Evolutionary conservation across 2,113 vertebrate species (phyloP).

Genomic region (Scomber colias): DNA sequence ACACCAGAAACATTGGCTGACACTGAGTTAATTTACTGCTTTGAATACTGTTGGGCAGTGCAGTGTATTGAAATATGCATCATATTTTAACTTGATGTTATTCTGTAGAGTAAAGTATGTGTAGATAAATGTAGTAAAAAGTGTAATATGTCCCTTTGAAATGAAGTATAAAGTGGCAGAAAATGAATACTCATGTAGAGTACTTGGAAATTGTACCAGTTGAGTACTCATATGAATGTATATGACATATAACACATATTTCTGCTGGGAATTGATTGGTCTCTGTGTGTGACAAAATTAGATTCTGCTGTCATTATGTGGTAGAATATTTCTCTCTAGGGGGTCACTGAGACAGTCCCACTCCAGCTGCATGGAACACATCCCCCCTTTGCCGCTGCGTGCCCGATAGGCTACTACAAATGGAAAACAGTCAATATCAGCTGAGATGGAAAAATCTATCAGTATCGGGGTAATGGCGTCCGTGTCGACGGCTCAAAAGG

Average conservation of each 20-base stretch:
- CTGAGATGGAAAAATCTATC: slow-evolving; percentile 80
- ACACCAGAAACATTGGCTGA: too few relatives aligned
- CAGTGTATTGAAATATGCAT: too few relatives aligned
- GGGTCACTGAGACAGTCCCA: slow-evolving; percentile 33
- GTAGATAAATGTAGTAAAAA: too few relatives aligned
- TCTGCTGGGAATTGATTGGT: neutral
- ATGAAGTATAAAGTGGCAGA: too few relatives aligned
- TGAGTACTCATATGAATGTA: too few relatives aligned
- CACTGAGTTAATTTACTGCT: too few relatives aligned
- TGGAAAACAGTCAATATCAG: slow-evolving; percentile 71
- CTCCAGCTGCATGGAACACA: slow-evolving; percentile 27
- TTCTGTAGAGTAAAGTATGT: too few relatives aligned
- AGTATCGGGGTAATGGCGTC: slow-evolving; percentile 52
- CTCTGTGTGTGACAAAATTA: slow-evolving; percentile 15
- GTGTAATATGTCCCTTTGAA: too few relatives aligned
- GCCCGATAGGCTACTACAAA: slow-evolving; percentile 65
- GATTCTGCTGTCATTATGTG: slow-evolving; percentile 14
- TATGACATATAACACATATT: neutral
- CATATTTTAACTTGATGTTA: too few relatives aligned
- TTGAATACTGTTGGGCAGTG: too few relatives aligned
- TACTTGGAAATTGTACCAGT: too few relatives aligned
- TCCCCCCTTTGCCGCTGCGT: slow-evolving; percentile 28
- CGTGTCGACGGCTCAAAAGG: slow-evolving; percentile 47
- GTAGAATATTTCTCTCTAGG: slow-evolving; percentile 13
- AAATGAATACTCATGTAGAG: too few relatives aligned